phyloP scores from a whole-genome alignment of 2,888 invertebrate species.

The Papilio gigon region DNA sequence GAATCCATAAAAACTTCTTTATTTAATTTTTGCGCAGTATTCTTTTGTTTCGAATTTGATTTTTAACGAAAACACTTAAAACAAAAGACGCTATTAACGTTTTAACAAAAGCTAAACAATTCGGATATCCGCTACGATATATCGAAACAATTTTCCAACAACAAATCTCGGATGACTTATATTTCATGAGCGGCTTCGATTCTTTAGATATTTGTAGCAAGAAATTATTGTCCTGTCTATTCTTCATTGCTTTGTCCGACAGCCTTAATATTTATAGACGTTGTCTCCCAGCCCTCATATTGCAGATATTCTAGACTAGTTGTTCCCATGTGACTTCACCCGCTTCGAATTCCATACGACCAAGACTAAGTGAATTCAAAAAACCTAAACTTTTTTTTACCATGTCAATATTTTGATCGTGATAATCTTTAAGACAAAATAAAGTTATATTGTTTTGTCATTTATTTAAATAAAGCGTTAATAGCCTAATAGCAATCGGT shows the following conservation, averaged over 20 bases:
- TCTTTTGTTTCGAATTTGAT: not conserved
- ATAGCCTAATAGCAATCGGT: too few species aligned
- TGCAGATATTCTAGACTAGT: not conserved
- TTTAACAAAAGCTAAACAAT: not conserved
- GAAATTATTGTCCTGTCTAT: slow-evolving; percentile 29
- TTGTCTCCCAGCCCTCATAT: not conserved
- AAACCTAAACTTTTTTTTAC: not conserved
- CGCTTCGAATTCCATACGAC: too few species aligned
- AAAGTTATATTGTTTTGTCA: too few species aligned
- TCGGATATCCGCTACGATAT: not conserved
- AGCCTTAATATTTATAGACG: slow-evolving; percentile 23
- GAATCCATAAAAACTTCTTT: not conserved
- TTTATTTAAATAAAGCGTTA: too few species aligned
- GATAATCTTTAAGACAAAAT: too few species aligned
- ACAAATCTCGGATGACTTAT: slow-evolving; percentile 33
- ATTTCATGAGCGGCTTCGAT: slow-evolving; percentile 29
- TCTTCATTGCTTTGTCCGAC: slow-evolving; percentile 30
- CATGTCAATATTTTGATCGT: not conserved
- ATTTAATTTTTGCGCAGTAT: too few species aligned
- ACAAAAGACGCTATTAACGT: not conserved
- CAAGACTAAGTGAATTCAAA: too few species aligned
- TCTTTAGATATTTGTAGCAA: slow-evolving; percentile 33
- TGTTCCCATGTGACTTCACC: too few species aligned
- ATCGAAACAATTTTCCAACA: slow-evolving; percentile 23
- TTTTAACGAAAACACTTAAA: not conserved